Evolutionary conservation across 2,888 invertebrate species (phyloP), one percentile per base, ranked within the genome.

Genomic region (Maniola hyperantus): DNA sequence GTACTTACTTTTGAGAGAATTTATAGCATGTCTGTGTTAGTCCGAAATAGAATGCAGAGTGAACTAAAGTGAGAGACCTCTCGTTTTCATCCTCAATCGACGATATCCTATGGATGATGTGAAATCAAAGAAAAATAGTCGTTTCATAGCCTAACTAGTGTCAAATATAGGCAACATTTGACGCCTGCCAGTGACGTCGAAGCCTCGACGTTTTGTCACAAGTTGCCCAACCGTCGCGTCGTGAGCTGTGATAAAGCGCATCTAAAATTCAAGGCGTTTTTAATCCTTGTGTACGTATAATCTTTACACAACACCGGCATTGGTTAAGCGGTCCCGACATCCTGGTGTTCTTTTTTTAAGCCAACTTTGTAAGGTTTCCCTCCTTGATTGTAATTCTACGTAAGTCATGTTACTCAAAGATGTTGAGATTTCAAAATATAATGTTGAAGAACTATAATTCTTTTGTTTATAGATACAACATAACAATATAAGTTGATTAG

Each of bases 311-410:
- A 26, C 42, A 63, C 63, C 39, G 63, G 54, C 62, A 53, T 55
- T 54, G 46, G 63, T 54, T 63, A 63, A 63, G 63, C 54, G 63
- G 46, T 55, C 63, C 54, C 33, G 63, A 63, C 63, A 63, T 63
- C 63, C 63, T 63, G 63, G 33, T 46, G 34, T 44, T 55, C 18
- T 55, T 63, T 63, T 63, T 63, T 44, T 33, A 15, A 33, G 39
- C 33, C 39, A 44, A 63, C 63, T 18, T 55, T 63, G 54, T 63
- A 63, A 54, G 63, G 63, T 46, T 63, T 63, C 63, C 63, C 62
- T 63, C 42, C 62, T 62, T 46, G 54, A 63, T 55, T 55, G 54
- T 55, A 63, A 63, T 63, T 63, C 63, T 63, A 55, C n/a, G 54
- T 51, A 54, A 53, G 20, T 34, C 61, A 7, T 39, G 15, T 51